Evolutionary conservation across 2,113 vertebrate genomes (phyloP).

Genomic region (Notothenia coriiceps): DNA sequence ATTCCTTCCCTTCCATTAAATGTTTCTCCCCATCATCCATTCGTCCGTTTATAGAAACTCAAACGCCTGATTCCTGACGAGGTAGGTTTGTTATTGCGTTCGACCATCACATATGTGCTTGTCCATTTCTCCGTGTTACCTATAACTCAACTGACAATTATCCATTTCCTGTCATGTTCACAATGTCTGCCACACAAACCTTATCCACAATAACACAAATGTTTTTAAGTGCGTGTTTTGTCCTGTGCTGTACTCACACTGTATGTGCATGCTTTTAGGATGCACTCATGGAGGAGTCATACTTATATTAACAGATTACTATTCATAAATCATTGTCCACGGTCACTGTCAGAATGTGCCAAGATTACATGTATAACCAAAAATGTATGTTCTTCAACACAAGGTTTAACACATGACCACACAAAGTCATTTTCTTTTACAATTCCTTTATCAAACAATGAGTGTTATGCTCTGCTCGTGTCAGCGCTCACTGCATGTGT

Average conservation of each 20-base stretch:
- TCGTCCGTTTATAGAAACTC: slow-evolving; percentile 86
- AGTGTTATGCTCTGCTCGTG: slow-evolving; percentile 7
- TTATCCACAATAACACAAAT: slow-evolving; percentile 47
- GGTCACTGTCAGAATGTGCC: neutral
- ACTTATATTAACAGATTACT: neutral
- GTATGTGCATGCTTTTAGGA: slow-evolving; percentile 35
- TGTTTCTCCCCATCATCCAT: slow-evolving; percentile 36
- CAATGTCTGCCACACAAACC: slow-evolving; percentile 29
- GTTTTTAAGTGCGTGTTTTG: slow-evolving; percentile 18
- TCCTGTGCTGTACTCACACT: slow-evolving; percentile 18
- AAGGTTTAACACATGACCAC: too few species aligned
- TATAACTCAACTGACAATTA: slow-evolving; percentile 18
- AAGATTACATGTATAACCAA: too few species aligned
- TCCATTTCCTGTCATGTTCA: slow-evolving; percentile 10
- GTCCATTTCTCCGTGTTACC: slow-evolving; percentile 24
- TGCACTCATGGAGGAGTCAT: neutral
- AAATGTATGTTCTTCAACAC: too few species aligned
- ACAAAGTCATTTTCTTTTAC: too few species aligned
- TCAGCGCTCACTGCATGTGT: slow-evolving; percentile 17
- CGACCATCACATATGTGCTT: slow-evolving; percentile 27
- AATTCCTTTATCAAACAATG: too few species aligned
- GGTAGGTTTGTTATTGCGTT: slow-evolving; percentile 84
- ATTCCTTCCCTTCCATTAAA: slow-evolving; percentile 4
- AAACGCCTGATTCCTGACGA: slow-evolving; percentile 95
- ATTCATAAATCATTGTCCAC: neutral